Percentiles rank a stretch among this genome's conserved stretches.
phyloP scores from a whole-genome alignment of 2,113 vertebrate species.

The Tichodroma muraria region DNA sequence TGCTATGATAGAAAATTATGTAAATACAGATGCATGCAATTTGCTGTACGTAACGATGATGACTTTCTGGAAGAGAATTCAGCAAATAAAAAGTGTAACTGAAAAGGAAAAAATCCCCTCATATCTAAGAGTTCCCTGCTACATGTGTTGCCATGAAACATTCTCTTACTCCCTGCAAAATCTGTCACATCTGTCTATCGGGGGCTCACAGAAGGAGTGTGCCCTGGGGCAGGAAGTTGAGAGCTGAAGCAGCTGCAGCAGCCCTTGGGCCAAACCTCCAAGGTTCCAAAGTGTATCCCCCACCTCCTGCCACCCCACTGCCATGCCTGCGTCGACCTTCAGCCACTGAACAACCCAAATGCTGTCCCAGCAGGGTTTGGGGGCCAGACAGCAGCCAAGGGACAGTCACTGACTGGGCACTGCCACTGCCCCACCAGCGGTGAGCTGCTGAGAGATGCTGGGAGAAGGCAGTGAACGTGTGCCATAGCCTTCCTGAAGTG shows the following conservation, averaged over 20 bases:
- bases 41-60: neutral
- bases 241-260: accelerated
- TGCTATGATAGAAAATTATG: neutral
- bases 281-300: neutral
- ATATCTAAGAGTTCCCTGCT: neutral
- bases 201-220: accelerated
- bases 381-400: accelerated
- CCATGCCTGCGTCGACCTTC: neutral
- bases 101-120: neutral
- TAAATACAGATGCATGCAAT: neutral
- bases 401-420: no score
- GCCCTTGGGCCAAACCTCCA: neutral
- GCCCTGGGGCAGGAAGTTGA: accelerated
- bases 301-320: neutral
- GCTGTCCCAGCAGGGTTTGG: accelerated
- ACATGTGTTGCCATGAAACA: neutral
- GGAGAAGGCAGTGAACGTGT: accelerated
- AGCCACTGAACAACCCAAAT: neutral
- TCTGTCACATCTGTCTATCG: neutral
- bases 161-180: neutral
- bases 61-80: neutral
- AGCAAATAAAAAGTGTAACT: conserved; percentile 9
- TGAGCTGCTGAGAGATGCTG: accelerated
- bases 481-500: accelerated
- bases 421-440: accelerated